Base-by-base conservation (phyloP, 2,888 invertebrate genomes). In the Notodonta dromedarius region DNA sequence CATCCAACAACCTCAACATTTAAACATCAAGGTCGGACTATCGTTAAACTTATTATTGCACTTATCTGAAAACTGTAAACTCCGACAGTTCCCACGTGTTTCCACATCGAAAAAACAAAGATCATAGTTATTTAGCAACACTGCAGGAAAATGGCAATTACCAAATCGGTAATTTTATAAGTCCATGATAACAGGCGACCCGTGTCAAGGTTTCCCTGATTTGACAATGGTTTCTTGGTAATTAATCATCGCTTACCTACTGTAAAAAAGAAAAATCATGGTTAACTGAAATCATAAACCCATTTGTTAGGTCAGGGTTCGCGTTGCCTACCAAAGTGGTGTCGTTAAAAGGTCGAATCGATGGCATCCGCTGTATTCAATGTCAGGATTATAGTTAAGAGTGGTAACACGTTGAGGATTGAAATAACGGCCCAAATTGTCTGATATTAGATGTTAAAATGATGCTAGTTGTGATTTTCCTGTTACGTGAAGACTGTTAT, bases 151-250 rank as follows among this genome's bases (percentile, higher is more conserved):
- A 61, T 72, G 39, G 55, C 56, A 65, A 63, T 82, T 81, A 67
- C 78, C 63, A 83, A 79, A 83, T 58, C 72, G 67, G 64, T 65
- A 57, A 61, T 65, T 69, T 67, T 74, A 75, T 71, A 75, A 68
- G 69, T 57, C 57, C 50, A 32, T 44, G 35, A 65, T 63, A 66
- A 70, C 65, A 70, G 69, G 66, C 63, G 74, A 71, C 82, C 74
- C 57, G 70, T 79, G 85, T 82, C 84, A 85, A 84, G 86, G 85
- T 51, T 60, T 40, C 16, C 56, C 62, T 61, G 52, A 59, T 65
- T 59, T 69, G 76, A 67, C 71, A 73, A 71, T 72, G 69, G 72
- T 72, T 70, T 59, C 56, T 61, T 68, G 35, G 62, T 70, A 74
- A 73, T 72, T 71, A 77, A 74, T 70, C 70, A 67, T 58, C 58